These are phyloP conservation scores for Azemiops feae DNA, from an alignment of 2,113 vertebrate genomes.

Conservation along the genomic window DNA sequence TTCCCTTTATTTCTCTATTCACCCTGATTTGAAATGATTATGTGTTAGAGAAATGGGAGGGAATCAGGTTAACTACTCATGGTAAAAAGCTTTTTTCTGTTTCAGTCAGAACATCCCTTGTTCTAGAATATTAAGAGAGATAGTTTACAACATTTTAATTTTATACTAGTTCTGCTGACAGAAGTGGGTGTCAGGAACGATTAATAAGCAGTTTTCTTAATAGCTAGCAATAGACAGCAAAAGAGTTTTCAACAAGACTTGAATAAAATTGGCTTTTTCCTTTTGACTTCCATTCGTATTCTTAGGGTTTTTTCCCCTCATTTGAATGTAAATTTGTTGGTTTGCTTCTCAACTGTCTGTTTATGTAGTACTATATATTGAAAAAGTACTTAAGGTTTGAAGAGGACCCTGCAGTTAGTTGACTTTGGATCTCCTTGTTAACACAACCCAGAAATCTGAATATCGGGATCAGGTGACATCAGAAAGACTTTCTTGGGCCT, in stretches of 20 bases:
- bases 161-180: neutral
- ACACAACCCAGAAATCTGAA: neutral
- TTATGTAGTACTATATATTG: neutral
- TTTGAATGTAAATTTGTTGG: neutral
- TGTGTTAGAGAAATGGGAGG: neutral
- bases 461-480: neutral
- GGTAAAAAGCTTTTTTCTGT: conserved; percentile 14
- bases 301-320: neutral
- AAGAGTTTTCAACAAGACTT: neutral
- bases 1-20: conserved; percentile 27
- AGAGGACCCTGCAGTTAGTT: neutral
- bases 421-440: neutral
- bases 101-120: conserved; percentile 6
- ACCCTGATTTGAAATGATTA: neutral
- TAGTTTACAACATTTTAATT: conserved; percentile 17
- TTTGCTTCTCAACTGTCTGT: neutral
- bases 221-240: neutral
- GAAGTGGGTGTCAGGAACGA: neutral
- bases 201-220: neutral
- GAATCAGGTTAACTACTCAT: neutral
- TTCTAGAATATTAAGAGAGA: conserved; percentile 9
- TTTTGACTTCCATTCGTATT: neutral
- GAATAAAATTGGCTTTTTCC: neutral
- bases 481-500: neutral
- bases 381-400: neutral